Evolutionary conservation across 2,888 invertebrate genomes (phyloP), one percentile per base, ranked within the genome.

Genomic region (Rhagium mordax): DNA sequence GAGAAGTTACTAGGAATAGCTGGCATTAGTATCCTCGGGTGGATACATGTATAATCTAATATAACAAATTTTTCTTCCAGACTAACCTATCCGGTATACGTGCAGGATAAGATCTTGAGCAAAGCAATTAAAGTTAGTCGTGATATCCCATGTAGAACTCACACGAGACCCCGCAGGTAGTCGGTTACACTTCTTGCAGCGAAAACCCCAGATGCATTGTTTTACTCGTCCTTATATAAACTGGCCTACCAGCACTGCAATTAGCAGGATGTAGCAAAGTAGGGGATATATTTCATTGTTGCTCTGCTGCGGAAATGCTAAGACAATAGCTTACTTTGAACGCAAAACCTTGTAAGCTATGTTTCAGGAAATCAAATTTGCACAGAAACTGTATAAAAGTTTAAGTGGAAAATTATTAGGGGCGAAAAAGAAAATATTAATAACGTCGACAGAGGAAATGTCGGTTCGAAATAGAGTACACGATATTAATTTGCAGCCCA

Each of bases 231-330:
- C 79, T 81, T 79, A 79, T 79, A 78, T 78, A 81, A 79, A 79
- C 78, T 76, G 78, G 76, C 78, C 78, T 78, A 81, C 80, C 81
- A 78, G 78, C 79, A 79, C 79, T 79, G 83, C 83, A 84, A 83
- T 84, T 83, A 83, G 83, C 81, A 82, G 81, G 81, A 82, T 81
- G 82, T 80, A 79, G 81, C 79, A 78, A 79, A 79, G 66, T 70
- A 47, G 53, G 53, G 49, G 61, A 61, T 74, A 70, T 70, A 74
- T 70, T 74, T 70, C 67, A 70, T 62, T 70, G 65, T 65, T 65
- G 65, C 18, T 55, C 8, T 41, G 6, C 55, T 4, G 16, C 53
- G 65, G 33, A 53, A 66, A 66, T 49, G 53, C 53, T 33, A 53
- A 57, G 55, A 67, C 55, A 55, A 57, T 21, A 57, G 67, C 21